Evolutionary conservation across 2,113 vertebrate genomes (phyloP), one percentile per base, ranked within the genome.

Genomic region (Myotis davidii): DNA sequence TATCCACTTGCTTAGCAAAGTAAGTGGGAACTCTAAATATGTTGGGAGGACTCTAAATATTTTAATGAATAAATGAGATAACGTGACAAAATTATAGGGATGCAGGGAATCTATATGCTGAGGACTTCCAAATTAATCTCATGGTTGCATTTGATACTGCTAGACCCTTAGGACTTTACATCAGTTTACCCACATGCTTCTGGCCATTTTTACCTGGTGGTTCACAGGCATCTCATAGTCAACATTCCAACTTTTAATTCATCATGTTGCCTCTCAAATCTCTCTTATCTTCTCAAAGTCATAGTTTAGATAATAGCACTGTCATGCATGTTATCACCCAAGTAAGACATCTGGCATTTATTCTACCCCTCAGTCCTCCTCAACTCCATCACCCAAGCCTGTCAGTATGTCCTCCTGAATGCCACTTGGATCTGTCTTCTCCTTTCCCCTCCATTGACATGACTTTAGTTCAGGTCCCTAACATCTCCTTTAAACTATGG

Each of bases 251-350:
- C 32, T 50, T 96, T 59, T 27, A 82, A 73, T 17, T 91, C 42
- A 69, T 23, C 45, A 39, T 72, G 17, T 89, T 87, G 11, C 39
- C 11, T 92, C 45, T 82, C 52, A 92, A 45, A 84, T 61, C 10
- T 69, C 25, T 72, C 82, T 94, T 85, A 78, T 32, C 39, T 91
- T 27, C 95, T 88, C 32, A 52, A 85, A 64, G 13, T 72, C 29
- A 25, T 70, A 86, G 25, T 42, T 93, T 82, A 32, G 72, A 39
- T 82, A 81, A 78, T 90, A 59, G 37, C 20, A 54, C n/a, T 27
- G 67, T 48, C 42, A 27, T 64, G 39, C 3, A 34, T 76, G 12
- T n/a, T 52, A 74, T 61, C 48, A 79, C 25, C n/a, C 13, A 86
- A 73, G 5, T 67, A 89, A 93, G 70, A 69, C 5, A 54, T 34